Evolutionary conservation across 2,888 invertebrate genomes (phyloP).

Genomic region (Hydrotaea cyrtoneurina): DNA sequence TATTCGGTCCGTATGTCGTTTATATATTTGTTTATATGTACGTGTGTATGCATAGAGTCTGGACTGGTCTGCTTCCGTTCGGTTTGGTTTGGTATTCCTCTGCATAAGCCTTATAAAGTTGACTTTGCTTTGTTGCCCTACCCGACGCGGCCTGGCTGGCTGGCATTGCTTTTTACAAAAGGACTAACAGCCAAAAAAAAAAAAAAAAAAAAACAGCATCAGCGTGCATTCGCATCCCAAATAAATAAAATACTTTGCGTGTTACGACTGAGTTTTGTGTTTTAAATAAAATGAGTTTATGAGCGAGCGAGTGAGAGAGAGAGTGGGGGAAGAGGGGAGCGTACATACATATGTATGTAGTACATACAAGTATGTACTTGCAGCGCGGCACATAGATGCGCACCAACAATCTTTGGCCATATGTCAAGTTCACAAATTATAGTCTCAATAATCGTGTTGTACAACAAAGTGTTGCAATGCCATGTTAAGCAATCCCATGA

Average conservation of each 20-base stretch:
- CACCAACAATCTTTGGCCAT: conserved; percentile 54
- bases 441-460: conserved; percentile 69
- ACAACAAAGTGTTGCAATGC: conserved; percentile 56
- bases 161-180: conserved; percentile 29
- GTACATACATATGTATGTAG: not conserved
- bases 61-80: not conserved
- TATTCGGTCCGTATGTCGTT: conserved; percentile 22
- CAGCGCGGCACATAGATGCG: not conserved
- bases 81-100: conserved; percentile 3
- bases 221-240: conserved; percentile 18
- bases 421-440: conserved; percentile 71
- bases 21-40: not conserved
- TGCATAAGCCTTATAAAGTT: conserved; percentile 31
- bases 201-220: conserved; percentile 24
- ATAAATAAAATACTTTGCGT: conserved; percentile 53
- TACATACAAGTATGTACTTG: not conserved
- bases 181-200: not conserved
- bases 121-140: conserved; percentile 1
- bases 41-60: not conserved
- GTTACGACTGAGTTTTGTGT: conserved; percentile 56
- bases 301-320: no score
- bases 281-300: conserved; percentile 25
- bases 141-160: not conserved
- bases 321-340: not conserved
- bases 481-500: conserved; percentile 31